A percentile compares a stretch with the other conserved stretches of the same genome.
phyloP scores from a whole-genome alignment of 2,113 vertebrate species.

The Capreolus pygargus region DNA sequence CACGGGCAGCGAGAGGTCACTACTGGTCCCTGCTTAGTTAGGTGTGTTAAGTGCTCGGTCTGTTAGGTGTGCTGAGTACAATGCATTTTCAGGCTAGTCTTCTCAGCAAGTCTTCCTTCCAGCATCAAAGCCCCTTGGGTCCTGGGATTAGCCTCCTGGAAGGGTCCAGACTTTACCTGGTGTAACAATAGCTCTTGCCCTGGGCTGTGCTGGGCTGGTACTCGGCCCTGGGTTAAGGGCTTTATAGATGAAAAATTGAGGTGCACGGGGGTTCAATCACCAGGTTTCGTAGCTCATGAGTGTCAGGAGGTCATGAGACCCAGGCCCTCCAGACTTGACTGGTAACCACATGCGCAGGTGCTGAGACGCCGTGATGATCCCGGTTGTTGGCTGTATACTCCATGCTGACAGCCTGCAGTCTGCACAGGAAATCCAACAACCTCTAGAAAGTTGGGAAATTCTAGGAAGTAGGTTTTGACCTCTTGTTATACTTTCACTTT shows the following conservation, averaged over 20 bases:
- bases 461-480: background rate
- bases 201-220: background rate
- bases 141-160: background rate
- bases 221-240: background rate
- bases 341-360: rapidly evolving
- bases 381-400: background rate
- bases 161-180: no score
- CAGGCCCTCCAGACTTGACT: no score
- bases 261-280: background rate
- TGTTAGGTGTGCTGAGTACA: background rate
- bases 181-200: background rate
- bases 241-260: background rate
- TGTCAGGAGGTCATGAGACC: background rate
- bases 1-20: background rate
- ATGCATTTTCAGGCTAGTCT: background rate
- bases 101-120: background rate
- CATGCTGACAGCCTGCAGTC: background rate
- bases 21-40: background rate
- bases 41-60: background rate
- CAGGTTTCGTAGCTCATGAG: background rate
- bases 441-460: background rate
- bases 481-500: background rate
- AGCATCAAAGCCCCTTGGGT: no score
- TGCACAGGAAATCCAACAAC: background rate
- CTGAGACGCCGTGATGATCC: background rate